Base-by-base conservation (phyloP, 2,888 invertebrate genomes). In the Lasioglossum oenotherae region DNA sequence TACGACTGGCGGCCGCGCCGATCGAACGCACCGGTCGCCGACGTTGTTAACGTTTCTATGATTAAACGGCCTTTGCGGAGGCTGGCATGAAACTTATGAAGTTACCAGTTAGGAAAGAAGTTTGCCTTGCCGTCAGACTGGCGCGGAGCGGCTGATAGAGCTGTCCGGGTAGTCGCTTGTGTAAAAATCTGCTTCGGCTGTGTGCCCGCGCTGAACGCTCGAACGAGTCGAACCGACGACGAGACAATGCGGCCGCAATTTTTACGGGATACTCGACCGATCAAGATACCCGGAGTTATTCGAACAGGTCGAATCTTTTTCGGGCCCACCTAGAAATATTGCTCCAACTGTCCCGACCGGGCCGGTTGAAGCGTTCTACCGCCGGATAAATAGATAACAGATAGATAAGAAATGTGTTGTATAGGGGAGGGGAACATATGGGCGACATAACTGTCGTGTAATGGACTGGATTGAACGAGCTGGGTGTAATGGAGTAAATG, bases 1-100 rank as follows among this genome's bases (percentile, higher is more conserved):
- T 53, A 16, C 46, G 46, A 38, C 67, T 53, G 16, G n/a, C 72
- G 35, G 38, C 14, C 64, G 38, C 23, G 57, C n/a, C 38, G 75
- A 78, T 85, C 75, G 85, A 74, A 78, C 64, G 64, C 31, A 41
- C 74, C 27, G 23, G 53, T 31, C 72, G 53, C 67, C 35, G 53
- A 64, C 74, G 67, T 64, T 67, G 69, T 85, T 74, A 19, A 72
- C 53, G 38, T 46, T 79, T 83, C 80, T 72, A 71, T 75, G 79
- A 83, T 84, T 73, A 78, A 85, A 75, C 74, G 85, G 75, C 64
- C 53, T 67, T 80, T 67, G 80, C 85, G 64, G 72, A 76, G 75
- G 75, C 60, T 72, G 75, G 74, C 80, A 14, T 19, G 71, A 23
- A 60, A 84, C 84, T 80, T n/a, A 64, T 31, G 74, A 46, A 57